Conservation (phyloP, 2,797 vertebrate species). For the Pangasius macronema region DNA sequence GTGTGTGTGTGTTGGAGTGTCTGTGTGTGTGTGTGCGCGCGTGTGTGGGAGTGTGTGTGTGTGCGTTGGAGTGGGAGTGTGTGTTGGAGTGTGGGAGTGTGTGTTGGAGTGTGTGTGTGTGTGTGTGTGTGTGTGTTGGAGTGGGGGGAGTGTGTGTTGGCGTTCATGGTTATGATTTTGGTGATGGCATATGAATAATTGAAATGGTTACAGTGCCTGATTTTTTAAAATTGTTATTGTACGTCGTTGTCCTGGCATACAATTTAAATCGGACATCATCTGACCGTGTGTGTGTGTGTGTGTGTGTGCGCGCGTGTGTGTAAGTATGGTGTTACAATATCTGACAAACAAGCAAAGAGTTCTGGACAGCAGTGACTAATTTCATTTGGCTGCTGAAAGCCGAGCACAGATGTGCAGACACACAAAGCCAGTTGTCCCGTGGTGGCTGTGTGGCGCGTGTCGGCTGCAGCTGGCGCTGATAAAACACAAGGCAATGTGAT, state of each 20-base stretch:
- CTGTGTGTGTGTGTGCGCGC: no score
- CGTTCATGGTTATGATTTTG: constrained; percentile 29
- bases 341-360: constrained; percentile 60
- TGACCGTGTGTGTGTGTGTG: background rate
- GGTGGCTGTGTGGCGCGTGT: constrained; percentile 31
- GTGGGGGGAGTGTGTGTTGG: background rate
- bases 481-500: constrained; percentile 39
- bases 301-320: constrained; percentile 49
- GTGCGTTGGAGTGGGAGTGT: no score
- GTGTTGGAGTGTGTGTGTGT: no score
- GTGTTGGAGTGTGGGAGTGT: no score
- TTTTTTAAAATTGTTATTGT: background rate
- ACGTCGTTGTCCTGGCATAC: background rate
- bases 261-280: constrained; percentile 1
- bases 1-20: no score
- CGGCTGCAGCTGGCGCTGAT: constrained; percentile 32
- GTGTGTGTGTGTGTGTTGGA: no score
- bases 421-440: constrained; percentile 40
- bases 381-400: constrained; percentile 63
- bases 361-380: constrained; percentile 73
- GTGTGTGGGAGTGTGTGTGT: no score
- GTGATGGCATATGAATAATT: constrained; percentile 35
- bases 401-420: constrained; percentile 20
- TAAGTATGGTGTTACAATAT: constrained; percentile 50
- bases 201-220: background rate